These are phyloP conservation scores for Camponotus vicinus DNA, from an alignment of 1,140 invertebrate genomes.

Conservation along the genomic window DNA sequence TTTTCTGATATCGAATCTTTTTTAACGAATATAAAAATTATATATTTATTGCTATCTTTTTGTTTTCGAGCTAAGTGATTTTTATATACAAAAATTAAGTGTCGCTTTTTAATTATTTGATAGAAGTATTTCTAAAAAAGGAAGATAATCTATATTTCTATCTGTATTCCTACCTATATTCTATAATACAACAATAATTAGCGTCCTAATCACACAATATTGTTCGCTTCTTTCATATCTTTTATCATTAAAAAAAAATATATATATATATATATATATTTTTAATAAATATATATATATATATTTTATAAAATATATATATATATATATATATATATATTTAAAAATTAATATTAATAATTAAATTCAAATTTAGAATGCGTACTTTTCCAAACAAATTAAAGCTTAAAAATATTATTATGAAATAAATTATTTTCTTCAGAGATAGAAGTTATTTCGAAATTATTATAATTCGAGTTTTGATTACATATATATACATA, in stretches of 20 bases:
- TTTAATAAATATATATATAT: too few relatives aligned
- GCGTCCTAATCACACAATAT: not conserved
- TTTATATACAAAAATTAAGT: not conserved
- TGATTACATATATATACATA: not conserved
- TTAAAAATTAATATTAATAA: not conserved
- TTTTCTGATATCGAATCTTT: conserved; percentile 5
- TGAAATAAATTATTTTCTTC: not conserved
- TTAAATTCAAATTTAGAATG: not conserved
- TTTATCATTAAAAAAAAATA: not conserved
- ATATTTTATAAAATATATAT: too few relatives aligned
- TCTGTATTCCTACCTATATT: too few relatives aligned
- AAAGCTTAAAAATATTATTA: not conserved
- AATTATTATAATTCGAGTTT: not conserved
- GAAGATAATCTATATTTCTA: too few relatives aligned
- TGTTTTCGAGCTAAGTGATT: not conserved
- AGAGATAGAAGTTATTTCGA: not conserved
- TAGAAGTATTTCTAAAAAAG: not conserved
- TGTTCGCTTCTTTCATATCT: not conserved
- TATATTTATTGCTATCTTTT: not conserved
- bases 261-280: not conserved
- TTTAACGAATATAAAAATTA: not conserved
- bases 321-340: too few relatives aligned
- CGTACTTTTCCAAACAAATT: not conserved
- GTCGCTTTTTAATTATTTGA: not conserved
- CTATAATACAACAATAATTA: not conserved